phyloP scores from a whole-genome alignment of 2,113 vertebrate species.

The Aleadryas rufinucha region DNA sequence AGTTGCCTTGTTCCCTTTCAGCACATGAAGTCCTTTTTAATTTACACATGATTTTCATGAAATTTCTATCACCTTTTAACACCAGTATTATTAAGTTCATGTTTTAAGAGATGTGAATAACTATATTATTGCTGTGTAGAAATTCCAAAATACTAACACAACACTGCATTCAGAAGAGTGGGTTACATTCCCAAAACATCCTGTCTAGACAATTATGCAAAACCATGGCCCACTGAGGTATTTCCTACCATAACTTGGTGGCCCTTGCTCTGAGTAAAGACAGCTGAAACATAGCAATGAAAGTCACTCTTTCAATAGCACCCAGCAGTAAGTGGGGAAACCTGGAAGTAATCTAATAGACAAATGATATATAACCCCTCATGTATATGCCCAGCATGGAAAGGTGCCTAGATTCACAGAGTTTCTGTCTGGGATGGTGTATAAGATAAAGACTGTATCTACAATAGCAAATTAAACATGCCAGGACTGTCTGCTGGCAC shows the following conservation, averaged over 20 bases:
- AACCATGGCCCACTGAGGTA: background rate
- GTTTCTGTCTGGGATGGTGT: background rate
- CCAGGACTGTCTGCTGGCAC: background rate
- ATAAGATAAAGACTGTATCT: background rate
- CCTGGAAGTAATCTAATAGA: background rate
- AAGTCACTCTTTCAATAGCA: background rate
- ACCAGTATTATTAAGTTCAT: background rate
- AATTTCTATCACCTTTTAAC: background rate
- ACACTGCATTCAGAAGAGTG: background rate
- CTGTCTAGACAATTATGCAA: constrained; percentile 46
- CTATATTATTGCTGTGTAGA: background rate
- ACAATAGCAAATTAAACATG: background rate
- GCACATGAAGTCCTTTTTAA: background rate
- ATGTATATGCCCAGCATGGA: background rate
- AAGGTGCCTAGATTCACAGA: background rate
- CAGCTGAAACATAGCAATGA: background rate
- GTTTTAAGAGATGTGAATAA: background rate
- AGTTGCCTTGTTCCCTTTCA: background rate
- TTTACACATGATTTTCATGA: background rate
- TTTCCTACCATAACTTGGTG: background rate
- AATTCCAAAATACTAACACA: background rate
- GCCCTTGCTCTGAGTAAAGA: background rate
- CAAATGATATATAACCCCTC: background rate
- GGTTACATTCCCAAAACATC: background rate
- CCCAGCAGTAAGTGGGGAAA: background rate